phyloP scores from a whole-genome alignment of 1,140 invertebrate species.

The Aphelenchoides fujianensis region DNA sequence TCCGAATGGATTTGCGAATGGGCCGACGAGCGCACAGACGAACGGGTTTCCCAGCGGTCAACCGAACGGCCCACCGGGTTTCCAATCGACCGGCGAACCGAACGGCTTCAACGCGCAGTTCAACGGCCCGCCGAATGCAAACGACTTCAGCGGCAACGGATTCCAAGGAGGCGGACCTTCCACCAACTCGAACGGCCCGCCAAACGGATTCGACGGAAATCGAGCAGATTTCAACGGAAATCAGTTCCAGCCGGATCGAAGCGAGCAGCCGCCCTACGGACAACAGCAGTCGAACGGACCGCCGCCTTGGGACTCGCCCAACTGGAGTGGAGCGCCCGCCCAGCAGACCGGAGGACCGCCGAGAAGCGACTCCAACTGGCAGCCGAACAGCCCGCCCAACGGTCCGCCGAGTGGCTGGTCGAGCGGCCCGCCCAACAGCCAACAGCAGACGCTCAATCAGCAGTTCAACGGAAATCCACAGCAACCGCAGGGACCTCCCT shows the following conservation, averaged over 20 bases:
- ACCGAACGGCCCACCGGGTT: not conserved
- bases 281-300: too few relatives aligned
- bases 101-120: not conserved
- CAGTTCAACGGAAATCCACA: not conserved
- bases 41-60: too few relatives aligned
- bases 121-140: not conserved
- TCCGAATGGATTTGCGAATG: too few relatives aligned
- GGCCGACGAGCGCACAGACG: too few relatives aligned
- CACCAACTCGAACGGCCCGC: not conserved
- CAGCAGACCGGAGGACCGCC: not conserved
- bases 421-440: not conserved
- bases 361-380: not conserved
- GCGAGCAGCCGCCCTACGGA: too few relatives aligned
- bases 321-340: not conserved
- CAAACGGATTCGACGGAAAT: not conserved
- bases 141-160: not conserved
- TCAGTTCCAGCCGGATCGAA: too few relatives aligned
- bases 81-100: too few relatives aligned
- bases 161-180: not conserved
- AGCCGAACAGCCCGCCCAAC: not conserved
- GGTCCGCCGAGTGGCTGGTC: not conserved
- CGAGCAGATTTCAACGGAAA: not conserved
- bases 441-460: not conserved
- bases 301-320: not conserved
- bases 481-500: not conserved